phyloP scores from a whole-genome alignment of 2,113 vertebrate genomes.

The Alces alces region DNA sequence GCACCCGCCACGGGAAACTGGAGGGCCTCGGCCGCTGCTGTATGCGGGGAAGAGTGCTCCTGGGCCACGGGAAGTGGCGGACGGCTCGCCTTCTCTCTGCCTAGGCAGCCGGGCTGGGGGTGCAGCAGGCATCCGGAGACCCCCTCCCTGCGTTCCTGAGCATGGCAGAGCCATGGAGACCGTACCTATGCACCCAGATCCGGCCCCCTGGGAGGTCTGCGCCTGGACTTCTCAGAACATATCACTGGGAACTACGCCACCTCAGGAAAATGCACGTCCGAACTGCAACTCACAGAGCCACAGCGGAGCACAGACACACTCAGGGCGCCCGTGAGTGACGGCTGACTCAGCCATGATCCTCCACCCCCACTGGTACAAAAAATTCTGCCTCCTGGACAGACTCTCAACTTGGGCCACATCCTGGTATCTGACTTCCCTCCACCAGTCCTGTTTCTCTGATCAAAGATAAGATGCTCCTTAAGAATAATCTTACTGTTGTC shows the following conservation, averaged over 20 bases:
- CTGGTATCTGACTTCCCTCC: background rate
- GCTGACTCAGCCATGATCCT: background rate
- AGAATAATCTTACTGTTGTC: rapidly evolving
- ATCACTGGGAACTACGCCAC: background rate
- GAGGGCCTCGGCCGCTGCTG: background rate
- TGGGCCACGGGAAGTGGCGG: rapidly evolving
- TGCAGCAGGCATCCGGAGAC: background rate
- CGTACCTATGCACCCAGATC: background rate
- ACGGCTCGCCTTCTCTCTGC: background rate
- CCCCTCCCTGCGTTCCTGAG: background rate
- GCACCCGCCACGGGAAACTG: background rate
- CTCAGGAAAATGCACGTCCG: background rate
- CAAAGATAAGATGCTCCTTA: background rate
- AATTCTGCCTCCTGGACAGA: background rate
- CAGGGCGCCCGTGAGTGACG: rapidly evolving
- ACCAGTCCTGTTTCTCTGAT: background rate
- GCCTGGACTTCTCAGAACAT: background rate
- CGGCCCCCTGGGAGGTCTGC: background rate
- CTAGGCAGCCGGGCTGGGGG: background rate
- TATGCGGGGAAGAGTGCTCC: too few species aligned
- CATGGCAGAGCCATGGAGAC: rapidly evolving
- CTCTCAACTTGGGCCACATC: background rate
- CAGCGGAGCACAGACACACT: background rate
- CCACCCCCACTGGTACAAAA: background rate
- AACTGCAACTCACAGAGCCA: background rate